A percentile compares a stretch with the other conserved stretches of the same genome.
phyloP scores from a whole-genome alignment of 2,113 vertebrate species.

The Ptyas mucosa region DNA sequence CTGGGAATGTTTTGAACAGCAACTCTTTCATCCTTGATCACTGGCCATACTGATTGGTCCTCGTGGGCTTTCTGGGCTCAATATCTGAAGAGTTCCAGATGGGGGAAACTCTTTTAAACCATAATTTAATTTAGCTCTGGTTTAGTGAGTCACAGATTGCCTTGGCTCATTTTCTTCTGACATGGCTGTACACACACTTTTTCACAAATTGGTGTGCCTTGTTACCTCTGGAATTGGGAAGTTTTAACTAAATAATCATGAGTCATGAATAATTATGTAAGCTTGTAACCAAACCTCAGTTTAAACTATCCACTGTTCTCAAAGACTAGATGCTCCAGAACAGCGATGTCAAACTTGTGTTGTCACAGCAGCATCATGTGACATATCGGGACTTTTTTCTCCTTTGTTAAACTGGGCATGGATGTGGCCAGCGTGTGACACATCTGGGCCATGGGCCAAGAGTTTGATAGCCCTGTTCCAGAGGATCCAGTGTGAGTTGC shows the following conservation, averaged over 20 bases:
- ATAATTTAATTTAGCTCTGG: background rate
- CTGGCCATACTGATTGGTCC: background rate
- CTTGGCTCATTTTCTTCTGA: background rate
- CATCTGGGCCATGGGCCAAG: rapidly evolving
- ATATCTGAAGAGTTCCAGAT: background rate
- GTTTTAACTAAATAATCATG: background rate
- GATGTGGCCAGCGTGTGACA: no score
- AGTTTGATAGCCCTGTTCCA: no score
- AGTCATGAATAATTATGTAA: background rate
- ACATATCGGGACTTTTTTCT: no score
- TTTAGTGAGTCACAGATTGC: background rate
- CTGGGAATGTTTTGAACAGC: background rate
- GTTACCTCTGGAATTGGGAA: background rate
- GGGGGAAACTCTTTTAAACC: background rate
- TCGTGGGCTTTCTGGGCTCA: background rate
- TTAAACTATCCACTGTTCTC: background rate
- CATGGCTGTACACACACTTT: background rate
- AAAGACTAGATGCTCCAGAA: background rate
- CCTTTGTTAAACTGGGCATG: no score
- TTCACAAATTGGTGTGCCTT: background rate
- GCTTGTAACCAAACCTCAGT: background rate
- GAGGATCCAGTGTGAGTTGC: no score
- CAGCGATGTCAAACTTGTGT: no score
- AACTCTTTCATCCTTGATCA: background rate
- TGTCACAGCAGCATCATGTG: no score